Conservation (phyloP, 2,888 invertebrate species). For the Stegophylla sp. region DNA sequence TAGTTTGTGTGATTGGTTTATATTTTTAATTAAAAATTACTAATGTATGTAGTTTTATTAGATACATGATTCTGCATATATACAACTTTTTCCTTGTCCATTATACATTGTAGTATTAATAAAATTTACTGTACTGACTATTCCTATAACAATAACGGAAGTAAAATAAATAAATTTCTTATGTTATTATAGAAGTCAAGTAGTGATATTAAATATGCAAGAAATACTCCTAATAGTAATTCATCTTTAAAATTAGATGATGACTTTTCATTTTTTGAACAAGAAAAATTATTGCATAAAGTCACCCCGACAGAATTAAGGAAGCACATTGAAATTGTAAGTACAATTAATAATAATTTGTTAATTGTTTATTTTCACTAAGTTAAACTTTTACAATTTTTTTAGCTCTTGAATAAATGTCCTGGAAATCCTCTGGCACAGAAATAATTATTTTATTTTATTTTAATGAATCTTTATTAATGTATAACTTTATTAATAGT, state of each 20-base stretch:
- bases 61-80: too few relatives aligned
- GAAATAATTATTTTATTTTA: slow-evolving; percentile 34
- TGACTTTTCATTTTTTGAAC: slow-evolving; percentile 52
- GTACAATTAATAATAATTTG: slow-evolving; percentile 1
- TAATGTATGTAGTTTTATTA: too few relatives aligned
- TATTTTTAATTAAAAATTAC: too few relatives aligned
- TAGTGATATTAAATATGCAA: slow-evolving; percentile 36
- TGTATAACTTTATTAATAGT: background rate
- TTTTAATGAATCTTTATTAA: background rate
- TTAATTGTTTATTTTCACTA: background rate
- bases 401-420: slow-evolving; percentile 53
- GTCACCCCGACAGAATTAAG: slow-evolving; percentile 55
- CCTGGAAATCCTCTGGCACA: slow-evolving; percentile 41
- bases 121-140: background rate
- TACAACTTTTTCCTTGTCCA: too few relatives aligned
- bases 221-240: slow-evolving; percentile 28
- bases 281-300: slow-evolving; percentile 55
- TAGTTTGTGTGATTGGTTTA: too few relatives aligned
- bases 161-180: background rate
- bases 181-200: slow-evolving; percentile 32
- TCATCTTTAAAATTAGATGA: slow-evolving; percentile 46
- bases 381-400: background rate
- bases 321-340: slow-evolving; percentile 54
- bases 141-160: background rate
- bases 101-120: background rate